A percentile compares a stretch with the other conserved stretches of the same genome.
These are phyloP conservation scores for Furcifer pardalis DNA, from an alignment of 2,797 vertebrate species.

Conservation along the genomic window DNA sequence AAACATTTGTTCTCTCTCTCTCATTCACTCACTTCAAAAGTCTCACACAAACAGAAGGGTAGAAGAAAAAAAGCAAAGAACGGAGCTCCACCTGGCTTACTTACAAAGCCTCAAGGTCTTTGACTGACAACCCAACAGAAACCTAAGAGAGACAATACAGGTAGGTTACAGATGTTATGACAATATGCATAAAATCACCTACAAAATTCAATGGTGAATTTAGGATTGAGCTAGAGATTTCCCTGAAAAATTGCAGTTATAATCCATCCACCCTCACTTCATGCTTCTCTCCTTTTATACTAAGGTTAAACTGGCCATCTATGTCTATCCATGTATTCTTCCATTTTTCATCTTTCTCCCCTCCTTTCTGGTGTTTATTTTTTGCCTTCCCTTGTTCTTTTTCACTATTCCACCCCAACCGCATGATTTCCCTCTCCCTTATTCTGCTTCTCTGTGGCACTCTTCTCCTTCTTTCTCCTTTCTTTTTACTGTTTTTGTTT, in stretches of 20 bases:
- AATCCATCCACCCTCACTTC: background rate
- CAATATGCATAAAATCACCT: background rate
- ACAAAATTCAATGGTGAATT: background rate
- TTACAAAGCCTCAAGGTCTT: constrained; percentile 78
- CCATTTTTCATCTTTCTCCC: background rate
- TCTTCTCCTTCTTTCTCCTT: background rate
- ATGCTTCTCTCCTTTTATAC: background rate
- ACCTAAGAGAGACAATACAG: constrained; percentile 67
- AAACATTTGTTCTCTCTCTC: too few relatives aligned
- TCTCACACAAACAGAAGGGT: background rate
- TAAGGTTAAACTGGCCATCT: background rate
- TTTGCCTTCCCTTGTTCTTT: background rate
- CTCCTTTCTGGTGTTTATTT: background rate
- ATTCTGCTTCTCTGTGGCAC: background rate
- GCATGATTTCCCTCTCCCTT: background rate
- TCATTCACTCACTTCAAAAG: background rate
- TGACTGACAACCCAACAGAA: constrained; percentile 60
- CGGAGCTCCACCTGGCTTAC: constrained; percentile 51
- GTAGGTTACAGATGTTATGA: background rate
- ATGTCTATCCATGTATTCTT: background rate
- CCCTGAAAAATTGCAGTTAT: too few relatives aligned
- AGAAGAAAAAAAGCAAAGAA: background rate
- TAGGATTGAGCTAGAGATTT: background rate
- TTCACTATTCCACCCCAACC: background rate
- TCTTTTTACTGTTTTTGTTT: background rate